Percentiles rank a stretch among this genome's conserved stretches.
These are phyloP conservation scores for Phenacoccus solenopsis DNA, from an alignment of 1,140 invertebrate species.

Conservation along the genomic window DNA sequence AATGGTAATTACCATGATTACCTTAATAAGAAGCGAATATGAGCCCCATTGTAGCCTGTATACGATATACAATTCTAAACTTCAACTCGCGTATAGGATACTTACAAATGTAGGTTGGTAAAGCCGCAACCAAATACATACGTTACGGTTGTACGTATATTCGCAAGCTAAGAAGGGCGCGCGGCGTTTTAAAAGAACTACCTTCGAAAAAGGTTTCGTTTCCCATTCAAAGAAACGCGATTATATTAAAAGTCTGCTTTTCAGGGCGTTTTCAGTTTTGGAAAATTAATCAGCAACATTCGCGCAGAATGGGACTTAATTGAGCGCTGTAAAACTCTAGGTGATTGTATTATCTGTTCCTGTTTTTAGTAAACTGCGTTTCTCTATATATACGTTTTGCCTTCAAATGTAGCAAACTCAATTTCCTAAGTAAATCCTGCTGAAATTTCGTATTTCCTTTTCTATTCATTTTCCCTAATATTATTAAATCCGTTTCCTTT, in stretches of 20 bases:
- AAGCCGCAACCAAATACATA: too few relatives aligned
- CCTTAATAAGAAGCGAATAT: too few relatives aligned
- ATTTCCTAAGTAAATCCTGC: slow-evolving; percentile 16
- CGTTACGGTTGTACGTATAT: not conserved
- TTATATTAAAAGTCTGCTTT: slow-evolving; percentile 13
- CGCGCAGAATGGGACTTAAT: slow-evolving; percentile 14
- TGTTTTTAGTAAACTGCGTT: slow-evolving; percentile 9
- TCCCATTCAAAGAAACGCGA: slow-evolving; percentile 12
- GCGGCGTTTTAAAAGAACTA: not conserved
- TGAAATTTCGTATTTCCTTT: slow-evolving; percentile 18
- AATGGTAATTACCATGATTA: too few relatives aligned
- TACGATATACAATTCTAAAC: too few relatives aligned
- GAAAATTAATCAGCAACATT: slow-evolving; percentile 15
- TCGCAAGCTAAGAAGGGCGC: not conserved
- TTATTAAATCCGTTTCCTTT: slow-evolving; percentile 10
- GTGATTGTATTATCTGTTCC: slow-evolving; percentile 17
- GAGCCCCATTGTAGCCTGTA: too few relatives aligned
- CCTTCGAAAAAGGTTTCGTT: not conserved
- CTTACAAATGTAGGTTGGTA: too few relatives aligned
- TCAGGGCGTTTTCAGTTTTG: slow-evolving; percentile 11
- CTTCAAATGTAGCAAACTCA: slow-evolving; percentile 11
- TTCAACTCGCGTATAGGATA: too few relatives aligned
- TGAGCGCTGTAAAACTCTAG: slow-evolving; percentile 13
- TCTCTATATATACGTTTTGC: not conserved
- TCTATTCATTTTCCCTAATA: slow-evolving; percentile 14